Conservation (phyloP, 2,888 invertebrate genomes). For the Eudasyphora cyanicolor region DNA sequence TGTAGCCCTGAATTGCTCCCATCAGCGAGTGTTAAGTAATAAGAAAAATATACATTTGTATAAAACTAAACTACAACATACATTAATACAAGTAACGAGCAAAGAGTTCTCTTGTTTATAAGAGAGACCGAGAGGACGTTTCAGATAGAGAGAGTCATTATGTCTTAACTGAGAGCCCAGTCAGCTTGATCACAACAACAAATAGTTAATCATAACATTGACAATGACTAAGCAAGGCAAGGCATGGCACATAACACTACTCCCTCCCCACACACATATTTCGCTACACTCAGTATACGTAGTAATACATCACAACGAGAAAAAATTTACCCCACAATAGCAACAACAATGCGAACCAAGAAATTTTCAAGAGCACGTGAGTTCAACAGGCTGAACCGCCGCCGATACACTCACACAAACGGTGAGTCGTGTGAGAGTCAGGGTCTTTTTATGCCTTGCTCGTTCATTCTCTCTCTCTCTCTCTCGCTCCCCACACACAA, state of each 20-base stretch:
- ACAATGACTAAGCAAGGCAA: conserved; percentile 52
- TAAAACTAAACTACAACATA: neutral
- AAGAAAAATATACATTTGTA: neutral
- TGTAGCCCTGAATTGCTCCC: conserved; percentile 46
- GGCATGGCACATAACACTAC: conserved; percentile 19
- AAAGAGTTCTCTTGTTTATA: neutral
- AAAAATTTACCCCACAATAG: conserved; percentile 20
- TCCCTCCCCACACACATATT: neutral
- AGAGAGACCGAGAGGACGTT: neutral
- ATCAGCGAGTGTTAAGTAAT: conserved; percentile 8
- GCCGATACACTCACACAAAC: neutral
- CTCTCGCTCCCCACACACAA: conserved; percentile 36
- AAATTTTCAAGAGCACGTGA: conserved; percentile 65
- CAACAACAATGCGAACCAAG: conserved; percentile 9
- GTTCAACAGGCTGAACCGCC: conserved; percentile 45
- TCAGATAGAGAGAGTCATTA: neutral
- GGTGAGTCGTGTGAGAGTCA: conserved; percentile 27
- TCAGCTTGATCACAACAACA: conserved; percentile 8
- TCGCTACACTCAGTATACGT: neutral
- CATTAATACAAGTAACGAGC: no score
- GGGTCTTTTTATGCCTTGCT: conserved; percentile 52
- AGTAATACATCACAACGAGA: conserved; percentile 32
- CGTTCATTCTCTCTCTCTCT: no score
- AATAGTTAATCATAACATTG: conserved; percentile 51
- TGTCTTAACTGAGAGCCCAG: neutral